phyloP scores from a whole-genome alignment of 2,797 vertebrate species.

The Myiothlypis coronata region DNA sequence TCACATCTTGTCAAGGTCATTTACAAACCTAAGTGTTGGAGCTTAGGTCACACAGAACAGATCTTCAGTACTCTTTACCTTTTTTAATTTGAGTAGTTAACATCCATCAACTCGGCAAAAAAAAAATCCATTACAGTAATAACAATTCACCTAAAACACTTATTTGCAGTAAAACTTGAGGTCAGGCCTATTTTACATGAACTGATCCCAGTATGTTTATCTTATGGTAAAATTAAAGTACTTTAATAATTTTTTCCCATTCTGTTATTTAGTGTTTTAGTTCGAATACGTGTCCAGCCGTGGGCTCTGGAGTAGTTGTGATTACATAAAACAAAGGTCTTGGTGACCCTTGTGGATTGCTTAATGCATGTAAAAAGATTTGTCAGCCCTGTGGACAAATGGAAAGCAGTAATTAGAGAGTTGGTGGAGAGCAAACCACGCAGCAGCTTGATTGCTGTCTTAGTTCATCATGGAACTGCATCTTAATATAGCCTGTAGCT shows the following conservation, averaged over 20 bases:
- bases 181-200: neutral
- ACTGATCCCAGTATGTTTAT: neutral
- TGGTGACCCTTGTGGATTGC: neutral
- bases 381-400: neutral
- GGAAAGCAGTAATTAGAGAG: neutral
- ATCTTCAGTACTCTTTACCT: neutral
- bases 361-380: neutral
- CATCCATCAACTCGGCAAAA: neutral
- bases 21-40: neutral
- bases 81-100: neutral
- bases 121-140: neutral
- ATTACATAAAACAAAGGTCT: neutral
- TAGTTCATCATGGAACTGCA: neutral
- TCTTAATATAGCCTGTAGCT: neutral
- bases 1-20: neutral
- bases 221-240: neutral
- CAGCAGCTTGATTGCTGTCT: neutral
- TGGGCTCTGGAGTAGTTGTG: neutral
- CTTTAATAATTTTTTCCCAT: neutral
- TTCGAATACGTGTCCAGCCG: neutral
- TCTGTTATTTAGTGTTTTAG: neutral
- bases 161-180: neutral
- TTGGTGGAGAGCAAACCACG: neutral
- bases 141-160: neutral
- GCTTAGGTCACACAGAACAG: neutral